A percentile compares a stretch with the other conserved stretches of the same genome.
Evolutionary conservation across 2,888 invertebrate species (phyloP).

Genomic region (Agrilus biguttatus): DNA sequence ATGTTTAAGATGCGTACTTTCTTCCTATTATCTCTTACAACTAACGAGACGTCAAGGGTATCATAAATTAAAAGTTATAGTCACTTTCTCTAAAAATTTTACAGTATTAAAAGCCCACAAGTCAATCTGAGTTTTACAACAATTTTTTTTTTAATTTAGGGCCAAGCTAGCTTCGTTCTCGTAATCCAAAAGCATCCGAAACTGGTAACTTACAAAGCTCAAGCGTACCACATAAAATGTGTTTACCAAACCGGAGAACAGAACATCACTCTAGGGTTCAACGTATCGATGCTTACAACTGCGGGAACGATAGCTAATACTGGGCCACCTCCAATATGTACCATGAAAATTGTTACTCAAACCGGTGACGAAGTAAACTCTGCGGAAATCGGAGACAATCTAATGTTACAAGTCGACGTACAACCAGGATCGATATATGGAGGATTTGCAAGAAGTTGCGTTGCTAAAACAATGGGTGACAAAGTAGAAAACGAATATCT

Average conservation of each 20-base stretch:
- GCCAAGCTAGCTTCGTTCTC: conserved; percentile 81
- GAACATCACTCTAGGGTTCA: conserved; percentile 83
- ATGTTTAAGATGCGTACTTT: too few relatives aligned
- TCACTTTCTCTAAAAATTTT: too few relatives aligned
- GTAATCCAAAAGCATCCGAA: conserved; percentile 95
- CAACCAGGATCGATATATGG: conserved; percentile 62
- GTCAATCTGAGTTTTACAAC: background rate
- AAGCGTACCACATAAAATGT: conserved; percentile 92
- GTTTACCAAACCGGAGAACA: conserved; percentile 89
- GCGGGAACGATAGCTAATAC: conserved; percentile 92
- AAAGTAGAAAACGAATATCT: conserved; percentile 80
- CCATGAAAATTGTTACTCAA: conserved; percentile 81
- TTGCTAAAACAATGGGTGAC: conserved; percentile 83
- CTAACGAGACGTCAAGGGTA: too few relatives aligned
- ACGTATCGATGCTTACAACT: conserved; percentile 89
- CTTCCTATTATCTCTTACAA: too few relatives aligned
- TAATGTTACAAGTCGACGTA: conserved; percentile 24
- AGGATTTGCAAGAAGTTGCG: conserved; percentile 84
- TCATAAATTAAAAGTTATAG: too few relatives aligned
- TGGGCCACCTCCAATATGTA: conserved; percentile 83
- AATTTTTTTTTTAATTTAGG: conserved; percentile 36
- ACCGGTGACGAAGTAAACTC: conserved; percentile 80
- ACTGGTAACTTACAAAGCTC: conserved; percentile 84
- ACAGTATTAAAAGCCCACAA: too few relatives aligned
- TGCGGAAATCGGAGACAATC: conserved; percentile 63